Conservation (phyloP, 2,888 invertebrate species). For the Dasypolia templi region DNA sequence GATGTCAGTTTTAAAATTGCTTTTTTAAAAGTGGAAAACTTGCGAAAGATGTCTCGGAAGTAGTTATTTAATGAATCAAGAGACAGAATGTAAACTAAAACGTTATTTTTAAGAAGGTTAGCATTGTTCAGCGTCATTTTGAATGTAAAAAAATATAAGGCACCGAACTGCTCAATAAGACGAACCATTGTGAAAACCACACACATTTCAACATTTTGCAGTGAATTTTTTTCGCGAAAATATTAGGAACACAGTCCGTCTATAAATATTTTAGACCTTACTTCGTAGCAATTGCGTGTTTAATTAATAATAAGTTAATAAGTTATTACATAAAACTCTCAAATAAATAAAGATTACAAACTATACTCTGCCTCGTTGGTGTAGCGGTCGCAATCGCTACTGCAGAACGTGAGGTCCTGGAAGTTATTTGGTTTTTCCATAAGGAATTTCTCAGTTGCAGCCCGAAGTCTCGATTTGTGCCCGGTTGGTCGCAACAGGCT, state of each 20-base stretch:
- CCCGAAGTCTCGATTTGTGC: too few species aligned
- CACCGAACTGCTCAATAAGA: background rate
- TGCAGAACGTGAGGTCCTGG: too few species aligned
- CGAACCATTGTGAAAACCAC: background rate
- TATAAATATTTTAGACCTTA: background rate
- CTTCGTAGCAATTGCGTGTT: background rate
- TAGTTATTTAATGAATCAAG: background rate
- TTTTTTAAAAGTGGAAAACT: conserved; percentile 13
- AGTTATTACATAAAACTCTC: too few species aligned
- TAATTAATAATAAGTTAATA: too few species aligned
- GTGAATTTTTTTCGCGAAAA: background rate
- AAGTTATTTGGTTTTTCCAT: too few species aligned
- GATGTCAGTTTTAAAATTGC: conserved; percentile 8
- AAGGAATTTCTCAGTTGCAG: too few species aligned
- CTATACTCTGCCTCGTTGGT: too few species aligned
- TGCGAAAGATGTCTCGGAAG: background rate
- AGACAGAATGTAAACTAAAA: background rate
- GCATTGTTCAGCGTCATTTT: background rate
- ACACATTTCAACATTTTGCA: too few species aligned
- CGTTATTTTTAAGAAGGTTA: background rate
- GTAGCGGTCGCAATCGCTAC: too few species aligned
- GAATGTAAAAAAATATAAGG: background rate
- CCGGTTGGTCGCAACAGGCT: too few species aligned
- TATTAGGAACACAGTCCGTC: background rate
- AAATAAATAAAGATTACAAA: too few species aligned